Conservation (phyloP, 2,888 invertebrate genomes). For the Mythimna loreyi region DNA sequence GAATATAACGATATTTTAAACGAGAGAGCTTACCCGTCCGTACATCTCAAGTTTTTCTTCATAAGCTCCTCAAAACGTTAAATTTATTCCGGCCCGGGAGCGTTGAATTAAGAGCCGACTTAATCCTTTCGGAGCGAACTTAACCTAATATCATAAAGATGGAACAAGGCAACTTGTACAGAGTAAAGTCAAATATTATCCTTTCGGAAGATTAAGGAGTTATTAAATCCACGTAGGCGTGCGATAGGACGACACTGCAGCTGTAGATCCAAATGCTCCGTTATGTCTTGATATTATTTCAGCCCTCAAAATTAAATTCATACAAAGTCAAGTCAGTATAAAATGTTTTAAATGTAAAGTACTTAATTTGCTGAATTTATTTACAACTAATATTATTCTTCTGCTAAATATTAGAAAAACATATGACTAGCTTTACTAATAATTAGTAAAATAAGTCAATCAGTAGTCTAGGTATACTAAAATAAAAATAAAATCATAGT, state of each 20-base stretch:
- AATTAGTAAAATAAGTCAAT: not conserved
- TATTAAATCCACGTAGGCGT: conserved; percentile 81
- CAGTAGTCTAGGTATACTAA: not conserved
- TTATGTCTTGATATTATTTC: conserved; percentile 34
- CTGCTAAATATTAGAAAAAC: too few relatives aligned
- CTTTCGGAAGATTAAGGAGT: conserved; percentile 85
- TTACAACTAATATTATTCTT: not conserved
- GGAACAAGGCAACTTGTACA: conserved; percentile 88
- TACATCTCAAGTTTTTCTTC: conserved; percentile 88
- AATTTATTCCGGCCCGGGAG: conserved; percentile 89
- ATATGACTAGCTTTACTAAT: not conserved
- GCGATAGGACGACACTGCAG: conserved; percentile 54
- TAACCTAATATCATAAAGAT: conserved; percentile 90
- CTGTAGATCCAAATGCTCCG: conserved; percentile 40
- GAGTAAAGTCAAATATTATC: conserved; percentile 89
- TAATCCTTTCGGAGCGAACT: conserved; percentile 89
- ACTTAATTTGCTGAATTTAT: not conserved
- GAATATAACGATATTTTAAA: conserved; percentile 76
- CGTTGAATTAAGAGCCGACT: conserved; percentile 88
- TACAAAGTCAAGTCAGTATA: conserved; percentile 8
- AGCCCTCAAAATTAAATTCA: conserved; percentile 9
- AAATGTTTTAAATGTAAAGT: not conserved
- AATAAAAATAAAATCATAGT: conserved; percentile 9
- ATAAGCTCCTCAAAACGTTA: conserved; percentile 87
- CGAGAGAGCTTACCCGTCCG: conserved; percentile 76